Conservation (phyloP, 2,797 vertebrate genomes). For the Margarornis squamiger region DNA sequence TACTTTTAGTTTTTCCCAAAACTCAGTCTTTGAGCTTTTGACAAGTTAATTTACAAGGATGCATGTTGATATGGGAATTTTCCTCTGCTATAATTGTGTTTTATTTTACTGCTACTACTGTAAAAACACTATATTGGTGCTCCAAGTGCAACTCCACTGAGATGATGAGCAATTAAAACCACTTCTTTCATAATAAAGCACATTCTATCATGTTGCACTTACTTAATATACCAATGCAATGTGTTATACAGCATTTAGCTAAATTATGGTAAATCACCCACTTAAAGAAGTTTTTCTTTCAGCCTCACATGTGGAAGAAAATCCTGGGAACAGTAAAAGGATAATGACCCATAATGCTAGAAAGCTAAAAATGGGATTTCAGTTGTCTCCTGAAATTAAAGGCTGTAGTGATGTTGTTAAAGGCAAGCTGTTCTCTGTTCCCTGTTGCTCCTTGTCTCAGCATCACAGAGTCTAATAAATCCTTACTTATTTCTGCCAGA, state of each 20-base stretch:
- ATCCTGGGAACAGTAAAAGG: slow-evolving; percentile 13
- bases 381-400: slow-evolving; percentile 44
- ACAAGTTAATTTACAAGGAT: slow-evolving; percentile 20
- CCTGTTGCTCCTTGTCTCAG: background rate
- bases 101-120: background rate
- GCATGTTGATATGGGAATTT: background rate
- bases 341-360: slow-evolving; percentile 25
- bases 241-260: slow-evolving; percentile 10
- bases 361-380: slow-evolving; percentile 36
- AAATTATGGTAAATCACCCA: slow-evolving; percentile 49
- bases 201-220: slow-evolving; percentile 6
- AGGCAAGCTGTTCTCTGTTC: background rate
- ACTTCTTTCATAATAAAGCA: slow-evolving; percentile 35
- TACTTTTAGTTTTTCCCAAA: background rate
- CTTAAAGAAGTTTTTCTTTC: slow-evolving; percentile 51
- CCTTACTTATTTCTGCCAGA: background rate
- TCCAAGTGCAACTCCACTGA: background rate
- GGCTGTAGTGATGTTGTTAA: background rate
- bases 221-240: slow-evolving; percentile 7
- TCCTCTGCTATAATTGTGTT: background rate
- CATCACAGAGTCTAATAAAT: background rate
- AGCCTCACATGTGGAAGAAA: background rate
- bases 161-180: slow-evolving; percentile 26
- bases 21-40: background rate
- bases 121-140: background rate